Evolutionary conservation across 2,797 vertebrate species (phyloP).

Genomic region (Phalanger gymnotis): DNA sequence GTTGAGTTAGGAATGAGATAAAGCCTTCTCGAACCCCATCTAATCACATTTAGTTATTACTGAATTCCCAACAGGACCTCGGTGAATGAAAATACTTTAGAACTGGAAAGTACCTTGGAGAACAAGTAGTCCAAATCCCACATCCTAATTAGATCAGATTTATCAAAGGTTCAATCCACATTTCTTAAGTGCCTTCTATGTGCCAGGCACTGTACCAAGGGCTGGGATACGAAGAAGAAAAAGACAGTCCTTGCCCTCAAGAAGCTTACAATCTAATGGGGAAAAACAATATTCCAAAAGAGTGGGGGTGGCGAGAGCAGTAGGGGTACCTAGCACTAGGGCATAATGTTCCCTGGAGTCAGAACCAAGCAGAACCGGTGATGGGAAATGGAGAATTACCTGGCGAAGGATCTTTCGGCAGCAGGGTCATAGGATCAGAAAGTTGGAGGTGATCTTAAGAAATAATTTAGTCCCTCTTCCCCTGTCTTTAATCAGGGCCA

Average conservation of each 20-base stretch:
- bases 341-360: not conserved
- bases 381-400: not conserved
- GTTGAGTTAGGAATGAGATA: not conserved
- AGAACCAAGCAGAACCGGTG: not conserved
- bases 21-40: not conserved
- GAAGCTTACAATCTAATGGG: not conserved
- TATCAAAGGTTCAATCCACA: not conserved
- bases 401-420: not conserved
- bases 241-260: not conserved
- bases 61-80: not conserved
- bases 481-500: not conserved
- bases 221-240: not conserved
- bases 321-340: not conserved
- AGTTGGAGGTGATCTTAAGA: not conserved
- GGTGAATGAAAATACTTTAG: not conserved
- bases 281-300: not conserved
- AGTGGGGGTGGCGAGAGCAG: not conserved
- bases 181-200: not conserved
- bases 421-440: not conserved
- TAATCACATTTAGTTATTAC: not conserved
- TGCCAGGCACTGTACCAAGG: not conserved
- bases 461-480: not conserved
- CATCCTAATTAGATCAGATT: not conserved
- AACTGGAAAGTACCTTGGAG: not conserved
- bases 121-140: not conserved